Evolutionary conservation across 2,113 vertebrate species (phyloP).

Genomic region (Sigmodon hispidus): DNA sequence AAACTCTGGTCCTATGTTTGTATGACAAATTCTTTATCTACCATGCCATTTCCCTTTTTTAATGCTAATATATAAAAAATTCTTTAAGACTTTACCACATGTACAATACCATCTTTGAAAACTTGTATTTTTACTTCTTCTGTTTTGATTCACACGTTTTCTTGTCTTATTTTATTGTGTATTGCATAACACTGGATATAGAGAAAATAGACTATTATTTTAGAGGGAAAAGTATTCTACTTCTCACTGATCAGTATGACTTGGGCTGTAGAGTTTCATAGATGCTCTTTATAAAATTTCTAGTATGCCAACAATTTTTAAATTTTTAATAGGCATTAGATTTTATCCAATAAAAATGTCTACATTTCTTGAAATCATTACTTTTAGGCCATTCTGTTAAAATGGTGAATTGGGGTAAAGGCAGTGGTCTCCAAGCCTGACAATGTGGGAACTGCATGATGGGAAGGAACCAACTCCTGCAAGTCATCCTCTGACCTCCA

Average conservation of each 20-base stretch:
- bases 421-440: no score
- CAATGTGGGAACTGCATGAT: neutral
- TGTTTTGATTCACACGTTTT: neutral
- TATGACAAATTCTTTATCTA: neutral
- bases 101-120: neutral
- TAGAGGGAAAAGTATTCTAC: neutral
- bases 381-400: constrained; percentile 1
- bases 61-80: neutral
- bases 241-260: neutral
- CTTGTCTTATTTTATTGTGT: neutral
- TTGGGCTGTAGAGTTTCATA: neutral
- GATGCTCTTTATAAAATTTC: neutral
- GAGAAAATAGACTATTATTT: neutral
- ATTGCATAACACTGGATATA: neutral
- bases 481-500: no score
- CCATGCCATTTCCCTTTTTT: neutral
- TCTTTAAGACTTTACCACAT: neutral
- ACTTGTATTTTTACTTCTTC: constrained; percentile 12
- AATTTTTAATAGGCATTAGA: neutral
- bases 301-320: neutral
- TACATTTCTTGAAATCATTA: constrained; percentile 23
- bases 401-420: neutral
- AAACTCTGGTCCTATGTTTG: neutral
- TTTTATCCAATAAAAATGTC: constrained; percentile 19
- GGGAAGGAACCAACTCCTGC: neutral